Evolutionary conservation across 2,113 vertebrate genomes (phyloP).

Genomic region (Rhodinocichla rosea): DNA sequence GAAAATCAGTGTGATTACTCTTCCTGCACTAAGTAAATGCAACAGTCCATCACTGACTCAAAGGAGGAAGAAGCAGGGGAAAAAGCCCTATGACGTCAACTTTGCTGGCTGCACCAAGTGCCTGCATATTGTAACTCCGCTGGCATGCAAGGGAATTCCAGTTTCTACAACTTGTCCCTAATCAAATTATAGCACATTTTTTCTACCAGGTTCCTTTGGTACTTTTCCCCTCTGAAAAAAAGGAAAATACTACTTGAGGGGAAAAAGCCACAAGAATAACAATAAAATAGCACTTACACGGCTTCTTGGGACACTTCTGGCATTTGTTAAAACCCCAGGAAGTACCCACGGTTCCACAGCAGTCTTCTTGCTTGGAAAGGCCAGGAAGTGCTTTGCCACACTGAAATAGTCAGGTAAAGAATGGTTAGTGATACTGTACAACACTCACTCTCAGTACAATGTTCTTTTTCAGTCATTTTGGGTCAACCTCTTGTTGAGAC

Average conservation of each 20-base stretch:
- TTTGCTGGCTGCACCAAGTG: neutral
- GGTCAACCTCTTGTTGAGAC: neutral
- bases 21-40: neutral
- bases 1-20: slow-evolving; percentile 18
- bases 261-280: neutral
- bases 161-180: neutral
- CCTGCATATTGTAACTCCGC: neutral
- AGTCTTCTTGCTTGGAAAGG: slow-evolving; percentile 96
- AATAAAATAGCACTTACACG: slow-evolving; percentile 77
- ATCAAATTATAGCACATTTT: neutral
- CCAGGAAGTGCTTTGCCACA: slow-evolving; percentile 97
- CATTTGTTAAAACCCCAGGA: slow-evolving; percentile 99
- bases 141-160: neutral
- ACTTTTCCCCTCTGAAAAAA: neutral
- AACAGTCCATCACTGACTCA: neutral
- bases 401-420: slow-evolving; percentile 73
- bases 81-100: neutral
- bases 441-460: neutral
- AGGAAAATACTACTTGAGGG: neutral
- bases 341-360: slow-evolving; percentile 92
- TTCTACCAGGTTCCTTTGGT: neutral
- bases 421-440: slow-evolving; percentile 44
- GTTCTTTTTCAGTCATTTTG: neutral
- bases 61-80: neutral
- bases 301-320: slow-evolving; percentile 93